Conservation (phyloP, 2,113 vertebrate species). For the Thymallus thymallus region DNA sequence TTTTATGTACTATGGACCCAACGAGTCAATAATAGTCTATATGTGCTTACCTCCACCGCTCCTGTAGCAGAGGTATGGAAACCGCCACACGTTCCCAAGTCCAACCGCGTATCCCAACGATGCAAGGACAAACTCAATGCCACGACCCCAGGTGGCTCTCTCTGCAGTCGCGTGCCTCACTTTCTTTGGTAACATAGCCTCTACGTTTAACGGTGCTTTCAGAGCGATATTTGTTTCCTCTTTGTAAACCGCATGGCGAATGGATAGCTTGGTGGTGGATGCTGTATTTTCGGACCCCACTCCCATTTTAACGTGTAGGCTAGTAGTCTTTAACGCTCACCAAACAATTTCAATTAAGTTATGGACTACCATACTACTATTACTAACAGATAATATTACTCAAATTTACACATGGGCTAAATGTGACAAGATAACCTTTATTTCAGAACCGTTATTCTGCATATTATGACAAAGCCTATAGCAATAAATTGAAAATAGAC, state of each 20-base stretch:
- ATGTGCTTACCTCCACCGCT: slow-evolving; percentile 72
- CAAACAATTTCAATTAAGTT: not conserved
- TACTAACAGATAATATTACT: not conserved
- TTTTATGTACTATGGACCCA: too few species aligned
- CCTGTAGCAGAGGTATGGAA: slow-evolving; percentile 75
- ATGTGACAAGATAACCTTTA: not conserved
- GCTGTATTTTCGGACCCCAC: slow-evolving; percentile 5
- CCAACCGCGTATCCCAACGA: slow-evolving; percentile 75
- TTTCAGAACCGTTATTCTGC: not conserved
- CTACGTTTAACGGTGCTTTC: not conserved
- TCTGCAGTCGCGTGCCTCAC: not conserved
- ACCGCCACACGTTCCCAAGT: slow-evolving; percentile 76
- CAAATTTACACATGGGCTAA: not conserved
- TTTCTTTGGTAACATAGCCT: not conserved
- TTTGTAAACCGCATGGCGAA: slow-evolving; percentile 4
- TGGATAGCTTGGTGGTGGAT: not conserved
- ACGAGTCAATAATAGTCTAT: too few species aligned
- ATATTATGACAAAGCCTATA: not conserved
- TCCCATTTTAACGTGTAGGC: slow-evolving; percentile 35
- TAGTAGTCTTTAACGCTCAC: not conserved
- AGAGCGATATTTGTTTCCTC: not conserved
- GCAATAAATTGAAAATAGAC: not conserved
- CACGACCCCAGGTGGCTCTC: slow-evolving; percentile 65
- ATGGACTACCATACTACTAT: not conserved
- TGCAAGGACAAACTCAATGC: slow-evolving; percentile 72